Percentiles rank a stretch among this genome's conserved stretches.
These are phyloP conservation scores for Lithophane semibrunnea DNA, from an alignment of 2,888 invertebrate species.

Conservation along the genomic window DNA sequence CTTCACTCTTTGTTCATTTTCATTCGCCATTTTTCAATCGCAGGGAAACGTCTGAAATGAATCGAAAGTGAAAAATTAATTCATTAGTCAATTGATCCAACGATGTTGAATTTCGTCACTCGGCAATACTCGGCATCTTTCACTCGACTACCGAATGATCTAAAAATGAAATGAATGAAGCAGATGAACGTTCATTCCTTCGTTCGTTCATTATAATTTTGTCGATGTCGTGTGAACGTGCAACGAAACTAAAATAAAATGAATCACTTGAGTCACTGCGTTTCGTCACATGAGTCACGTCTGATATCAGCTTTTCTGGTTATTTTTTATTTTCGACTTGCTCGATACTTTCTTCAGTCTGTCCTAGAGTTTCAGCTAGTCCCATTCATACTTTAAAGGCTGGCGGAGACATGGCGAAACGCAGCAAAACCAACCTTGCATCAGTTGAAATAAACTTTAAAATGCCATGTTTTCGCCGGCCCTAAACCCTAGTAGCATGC, in stretches of 20 bases:
- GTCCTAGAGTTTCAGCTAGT: background rate
- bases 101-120: background rate
- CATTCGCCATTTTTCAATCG: background rate
- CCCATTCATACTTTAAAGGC: background rate
- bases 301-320: background rate
- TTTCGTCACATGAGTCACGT: background rate
- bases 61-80: background rate
- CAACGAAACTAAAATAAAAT: background rate
- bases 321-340: background rate
- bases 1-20: background rate
- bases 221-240: background rate
- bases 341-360: background rate
- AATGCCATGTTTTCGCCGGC: background rate
- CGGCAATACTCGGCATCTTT: background rate
- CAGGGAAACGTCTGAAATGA: background rate
- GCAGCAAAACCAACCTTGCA: background rate
- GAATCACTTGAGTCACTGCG: background rate
- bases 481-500: slow-evolving; percentile 17
- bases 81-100: background rate
- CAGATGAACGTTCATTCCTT: background rate
- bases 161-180: background rate
- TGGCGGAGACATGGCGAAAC: background rate
- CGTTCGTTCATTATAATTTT: background rate
- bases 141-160: background rate
- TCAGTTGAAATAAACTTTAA: slow-evolving; percentile 4